These are phyloP conservation scores for Phalacrocorax carbo DNA, from an alignment of 2,113 vertebrate genomes.

Conservation along the genomic window DNA sequence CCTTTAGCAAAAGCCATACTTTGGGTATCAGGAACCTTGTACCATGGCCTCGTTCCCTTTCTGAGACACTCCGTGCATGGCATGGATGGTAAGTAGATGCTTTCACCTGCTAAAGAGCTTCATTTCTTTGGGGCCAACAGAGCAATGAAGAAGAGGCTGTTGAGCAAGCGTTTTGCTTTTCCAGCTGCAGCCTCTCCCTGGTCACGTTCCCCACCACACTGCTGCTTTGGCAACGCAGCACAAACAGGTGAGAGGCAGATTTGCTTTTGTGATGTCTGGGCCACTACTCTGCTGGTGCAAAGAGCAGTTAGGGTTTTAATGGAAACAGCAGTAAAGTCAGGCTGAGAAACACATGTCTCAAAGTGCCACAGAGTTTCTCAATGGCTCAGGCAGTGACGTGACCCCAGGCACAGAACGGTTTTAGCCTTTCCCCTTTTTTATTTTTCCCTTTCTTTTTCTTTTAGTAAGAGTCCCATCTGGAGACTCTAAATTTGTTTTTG, in stretches of 20 bases:
- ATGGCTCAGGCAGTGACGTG: not conserved
- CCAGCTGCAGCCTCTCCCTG: not conserved
- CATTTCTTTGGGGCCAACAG: not conserved
- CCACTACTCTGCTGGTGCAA: not conserved
- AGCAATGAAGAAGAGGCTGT: not conserved
- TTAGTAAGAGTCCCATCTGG: not conserved
- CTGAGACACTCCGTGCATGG: not conserved
- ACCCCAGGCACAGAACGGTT: not conserved
- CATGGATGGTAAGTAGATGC: not conserved
- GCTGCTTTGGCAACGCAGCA: not conserved
- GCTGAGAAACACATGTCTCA: not conserved
- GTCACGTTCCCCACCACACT: not conserved
- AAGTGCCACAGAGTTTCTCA: not conserved
- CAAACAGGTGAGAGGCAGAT: not conserved
- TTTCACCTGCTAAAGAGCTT: not conserved
- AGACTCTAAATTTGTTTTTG: not conserved
- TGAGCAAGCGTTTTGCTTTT: not conserved
- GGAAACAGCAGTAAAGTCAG: not conserved
- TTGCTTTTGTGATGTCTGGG: not conserved
- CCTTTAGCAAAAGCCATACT: not conserved
- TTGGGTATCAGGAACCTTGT: not conserved
- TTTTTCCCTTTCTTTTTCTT: not conserved
- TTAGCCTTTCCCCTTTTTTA: not conserved
- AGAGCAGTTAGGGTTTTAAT: not conserved
- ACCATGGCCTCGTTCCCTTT: not conserved